Evolutionary conservation across 2,888 invertebrate genomes (phyloP).

Genomic region (Tupiocoris notatus): DNA sequence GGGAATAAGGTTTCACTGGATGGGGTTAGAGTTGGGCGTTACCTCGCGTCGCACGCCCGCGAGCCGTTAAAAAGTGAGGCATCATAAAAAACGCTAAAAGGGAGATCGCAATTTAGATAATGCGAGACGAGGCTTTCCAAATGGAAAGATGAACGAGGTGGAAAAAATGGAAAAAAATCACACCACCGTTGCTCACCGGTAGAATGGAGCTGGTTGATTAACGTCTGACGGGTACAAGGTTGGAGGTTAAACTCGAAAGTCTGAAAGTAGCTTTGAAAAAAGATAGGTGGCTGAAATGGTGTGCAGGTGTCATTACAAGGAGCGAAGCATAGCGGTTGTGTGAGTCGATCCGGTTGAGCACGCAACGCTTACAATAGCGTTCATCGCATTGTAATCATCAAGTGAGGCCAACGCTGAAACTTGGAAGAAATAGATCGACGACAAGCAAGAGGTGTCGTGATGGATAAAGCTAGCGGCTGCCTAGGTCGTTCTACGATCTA

Average conservation of each 20-base stretch:
- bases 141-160: conserved; percentile 40
- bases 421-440: no score
- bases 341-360: background rate
- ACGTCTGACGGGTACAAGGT: no score
- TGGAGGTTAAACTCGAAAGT: background rate
- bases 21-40: background rate
- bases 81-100: background rate
- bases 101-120: conserved; percentile 41
- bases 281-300: background rate
- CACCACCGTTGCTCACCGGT: no score
- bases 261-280: background rate
- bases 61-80: background rate
- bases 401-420: background rate
- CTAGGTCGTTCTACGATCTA: no score
- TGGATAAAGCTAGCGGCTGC: no score
- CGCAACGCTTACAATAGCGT: no score
- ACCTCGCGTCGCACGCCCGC: no score
- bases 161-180: conserved; percentile 7
- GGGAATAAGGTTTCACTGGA: conserved; percentile 27
- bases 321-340: background rate
- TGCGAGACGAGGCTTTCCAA: conserved; percentile 14
- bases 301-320: background rate
- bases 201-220: background rate
- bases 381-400: background rate
- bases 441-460: no score